These are phyloP conservation scores for Catocala nupta DNA, from an alignment of 2,888 invertebrate genomes.

Conservation along the genomic window DNA sequence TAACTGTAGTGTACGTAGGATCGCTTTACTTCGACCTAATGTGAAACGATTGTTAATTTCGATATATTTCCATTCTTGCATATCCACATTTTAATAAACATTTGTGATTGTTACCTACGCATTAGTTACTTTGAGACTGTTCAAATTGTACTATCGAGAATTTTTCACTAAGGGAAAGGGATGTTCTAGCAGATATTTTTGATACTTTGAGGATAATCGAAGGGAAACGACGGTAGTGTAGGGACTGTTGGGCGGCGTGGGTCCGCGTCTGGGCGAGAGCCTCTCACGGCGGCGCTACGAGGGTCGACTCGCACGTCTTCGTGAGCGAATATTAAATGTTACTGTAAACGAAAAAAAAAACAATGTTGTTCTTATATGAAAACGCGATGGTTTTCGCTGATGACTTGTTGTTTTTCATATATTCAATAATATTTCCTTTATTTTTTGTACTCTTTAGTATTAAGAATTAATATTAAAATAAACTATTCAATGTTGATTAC, in stretches of 20 bases:
- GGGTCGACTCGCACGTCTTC: slow-evolving; percentile 67
- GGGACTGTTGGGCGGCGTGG: slow-evolving; percentile 33
- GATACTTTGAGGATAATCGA: slow-evolving; percentile 86
- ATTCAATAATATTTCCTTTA: slow-evolving; percentile 87
- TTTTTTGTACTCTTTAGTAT: slow-evolving; percentile 87
- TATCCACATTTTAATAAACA: slow-evolving; percentile 79
- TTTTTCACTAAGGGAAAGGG: slow-evolving; percentile 86
- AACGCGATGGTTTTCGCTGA: slow-evolving; percentile 82
- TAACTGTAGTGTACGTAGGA: slow-evolving; percentile 66
- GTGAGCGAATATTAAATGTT: slow-evolving; percentile 82
- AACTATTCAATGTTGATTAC: slow-evolving; percentile 87
- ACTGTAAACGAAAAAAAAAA: slow-evolving; percentile 81
- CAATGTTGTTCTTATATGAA: slow-evolving; percentile 86
- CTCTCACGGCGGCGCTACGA: slow-evolving; percentile 44
- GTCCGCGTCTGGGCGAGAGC: slow-evolving; percentile 21
- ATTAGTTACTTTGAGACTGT: slow-evolving; percentile 87
- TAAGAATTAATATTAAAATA: slow-evolving; percentile 85
- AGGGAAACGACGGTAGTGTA: slow-evolving; percentile 81
- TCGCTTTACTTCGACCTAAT: slow-evolving; percentile 79
- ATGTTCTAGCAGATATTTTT: slow-evolving; percentile 87
- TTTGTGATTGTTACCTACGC: slow-evolving; percentile 86
- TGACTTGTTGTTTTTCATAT: slow-evolving; percentile 87
- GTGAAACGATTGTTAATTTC: slow-evolving; percentile 78
- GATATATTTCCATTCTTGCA: slow-evolving; percentile 76
- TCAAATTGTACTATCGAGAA: slow-evolving; percentile 83